Base-by-base conservation (phyloP, 2,113 vertebrate genomes). In the Mormyrus iriodes region DNA sequence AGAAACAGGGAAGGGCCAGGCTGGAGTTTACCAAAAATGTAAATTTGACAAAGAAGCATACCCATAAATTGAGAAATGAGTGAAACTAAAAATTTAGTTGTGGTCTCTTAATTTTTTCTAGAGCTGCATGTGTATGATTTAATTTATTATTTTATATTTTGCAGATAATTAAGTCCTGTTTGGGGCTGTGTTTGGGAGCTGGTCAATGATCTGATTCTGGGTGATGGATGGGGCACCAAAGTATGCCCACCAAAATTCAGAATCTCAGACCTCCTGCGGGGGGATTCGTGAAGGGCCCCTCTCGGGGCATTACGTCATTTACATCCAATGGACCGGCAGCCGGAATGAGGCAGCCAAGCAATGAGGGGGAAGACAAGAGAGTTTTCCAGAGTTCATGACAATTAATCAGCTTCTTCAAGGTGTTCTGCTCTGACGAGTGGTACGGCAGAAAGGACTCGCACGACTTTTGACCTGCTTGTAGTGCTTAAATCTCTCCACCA, bases 331-430 rank as follows among this genome's bases (percentile, higher is more conserved):
- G 61, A 21, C 79, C 15, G 3, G 31, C 52, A 89, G 79, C 49
- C 39, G 21, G 79, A 89, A 52, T 0, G 0, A 85, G 39, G n/a
- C n/a, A n/a, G 65, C 17, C 2, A 17, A 52, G 79, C 82, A 31
- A 31, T 0, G 15, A 48, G 51, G 79, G 76, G 24, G 15, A 42
- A 52, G 61, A 61, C 35, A n/a, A 39, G 52, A 17, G 13, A 46
- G 55, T 85, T 85, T 46, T 61, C 17, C n/a, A 21, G n/a, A 53
- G 79, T 89, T 89, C n/a, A 89, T 85, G 88, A 65, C 53, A 49
- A 89, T 89, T 39, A 44, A 55, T 85, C 88, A 65, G 42, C 88
- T 58, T 19, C 88, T 61, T 82, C 24, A 19, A 65, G 82, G 39
- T 35, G 12, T 49, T 19, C n/a, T 31, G 44, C 27, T 58, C 44